These are phyloP conservation scores for Atractosteus spatula DNA, from an alignment of 2,113 vertebrate species.

Conservation along the genomic window DNA sequence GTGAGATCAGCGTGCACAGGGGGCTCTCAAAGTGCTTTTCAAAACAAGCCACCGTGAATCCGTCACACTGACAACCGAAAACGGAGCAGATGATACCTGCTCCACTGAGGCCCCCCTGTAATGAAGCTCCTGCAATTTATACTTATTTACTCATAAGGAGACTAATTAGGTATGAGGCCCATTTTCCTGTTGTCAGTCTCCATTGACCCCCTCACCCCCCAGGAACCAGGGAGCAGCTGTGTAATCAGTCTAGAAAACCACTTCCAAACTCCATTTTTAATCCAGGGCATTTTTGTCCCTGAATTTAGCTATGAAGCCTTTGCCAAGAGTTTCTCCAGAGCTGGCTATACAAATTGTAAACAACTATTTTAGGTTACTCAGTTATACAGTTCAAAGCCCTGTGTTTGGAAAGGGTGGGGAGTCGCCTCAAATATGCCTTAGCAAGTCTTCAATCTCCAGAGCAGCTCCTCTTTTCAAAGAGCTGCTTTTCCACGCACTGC, in stretches of 20 bases:
- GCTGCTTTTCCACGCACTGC: not conserved
- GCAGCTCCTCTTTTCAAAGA: not conserved
- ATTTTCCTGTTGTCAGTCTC: not conserved
- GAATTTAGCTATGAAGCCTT: not conserved
- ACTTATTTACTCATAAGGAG: not conserved
- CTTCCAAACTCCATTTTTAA: not conserved
- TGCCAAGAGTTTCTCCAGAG: not conserved
- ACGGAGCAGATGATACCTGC: not conserved
- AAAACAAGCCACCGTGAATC: not conserved
- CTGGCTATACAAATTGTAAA: not conserved
- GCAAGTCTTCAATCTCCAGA: not conserved
- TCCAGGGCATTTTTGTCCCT: not conserved
- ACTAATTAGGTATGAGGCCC: not conserved
- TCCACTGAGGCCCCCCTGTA: not conserved
- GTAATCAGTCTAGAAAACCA: not conserved
- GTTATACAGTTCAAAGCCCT: slow-evolving; percentile 33
- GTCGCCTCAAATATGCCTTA: not conserved
- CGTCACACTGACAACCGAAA: not conserved
- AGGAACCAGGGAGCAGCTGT: not conserved
- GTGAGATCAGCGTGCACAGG: not conserved
- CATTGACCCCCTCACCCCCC: not conserved
- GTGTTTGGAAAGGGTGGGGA: slow-evolving; percentile 41
- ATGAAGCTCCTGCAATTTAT: not conserved
- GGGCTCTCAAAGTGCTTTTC: not conserved
- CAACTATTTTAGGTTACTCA: not conserved